Evolutionary conservation across 2,113 vertebrate species (phyloP), one percentile per base, ranked within the genome.

Genomic region (Myotis davidii): DNA sequence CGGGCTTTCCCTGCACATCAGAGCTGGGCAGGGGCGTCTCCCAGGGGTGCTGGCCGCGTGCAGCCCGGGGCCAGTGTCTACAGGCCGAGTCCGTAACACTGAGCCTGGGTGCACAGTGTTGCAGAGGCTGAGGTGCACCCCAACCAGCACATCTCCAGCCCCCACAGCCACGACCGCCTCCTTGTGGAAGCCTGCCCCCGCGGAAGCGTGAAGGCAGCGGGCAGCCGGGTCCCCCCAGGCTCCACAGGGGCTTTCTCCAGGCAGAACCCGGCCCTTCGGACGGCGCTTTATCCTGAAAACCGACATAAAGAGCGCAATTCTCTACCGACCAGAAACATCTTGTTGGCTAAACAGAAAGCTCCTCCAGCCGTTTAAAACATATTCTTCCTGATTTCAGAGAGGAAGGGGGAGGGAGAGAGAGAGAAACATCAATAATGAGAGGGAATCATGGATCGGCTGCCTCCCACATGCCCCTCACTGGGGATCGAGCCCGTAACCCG

Each of bases 1-100:
- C 90, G 96, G 90, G 96, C 91, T 96, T 96, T 94, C 95, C 95
- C 92, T 96, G 87, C 11, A 45, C 94, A 97, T 90, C 97, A 91
- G 96, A 32, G 82, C 54, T 88, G 59, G 67, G 32, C 59, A 92
- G 70, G 39, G 95, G 7, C 12, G 17, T 76, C 6, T 29, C 94
- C 91, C 67, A 91, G 42, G 88, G 11, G 3, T 50, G 48, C 61
- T 77, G 83, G 61, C 6, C 0, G 52, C 27, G 56, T 29, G 56
- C 34, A 48, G 32, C 42, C 29, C 0, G 32, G n/a, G 8, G 78
- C 4, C 0, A 9, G 37, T 0, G 4, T 85, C 67, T 94, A 32
- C 27, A 17, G 2, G 69, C 45, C 10, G 0, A 9, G 3, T 18
- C 79, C n/a, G 8, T 27, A n/a, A 77, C 32, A 54, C 86, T 23